Evolutionary conservation across 2,888 invertebrate species (phyloP).

Genomic region (Microdon myrmicae): DNA sequence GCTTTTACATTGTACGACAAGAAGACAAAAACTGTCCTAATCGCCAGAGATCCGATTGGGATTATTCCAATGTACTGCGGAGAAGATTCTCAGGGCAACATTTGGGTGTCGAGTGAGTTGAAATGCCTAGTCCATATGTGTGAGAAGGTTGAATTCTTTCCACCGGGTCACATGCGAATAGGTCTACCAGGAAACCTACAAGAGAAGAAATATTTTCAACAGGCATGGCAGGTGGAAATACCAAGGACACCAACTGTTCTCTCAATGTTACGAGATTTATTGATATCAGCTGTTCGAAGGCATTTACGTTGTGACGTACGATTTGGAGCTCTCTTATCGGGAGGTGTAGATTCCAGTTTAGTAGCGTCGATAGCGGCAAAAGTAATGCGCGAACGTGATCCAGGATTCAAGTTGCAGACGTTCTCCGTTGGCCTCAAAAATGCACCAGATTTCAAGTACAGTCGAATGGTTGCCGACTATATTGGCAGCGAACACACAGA

Average conservation of each 20-base stretch:
- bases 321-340: constrained; percentile 64
- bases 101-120: constrained; percentile 66
- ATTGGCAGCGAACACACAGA: constrained; percentile 93
- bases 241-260: constrained; percentile 59
- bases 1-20: constrained; percentile 64
- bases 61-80: constrained; percentile 67
- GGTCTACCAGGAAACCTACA: constrained; percentile 59
- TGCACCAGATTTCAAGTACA: constrained; percentile 89
- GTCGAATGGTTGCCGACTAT: constrained; percentile 82
- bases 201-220: constrained; percentile 57
- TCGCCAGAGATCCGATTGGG: constrained; percentile 66
- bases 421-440: constrained; percentile 92
- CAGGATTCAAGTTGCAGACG: constrained; percentile 70
- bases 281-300: constrained; percentile 64
- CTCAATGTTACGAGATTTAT: constrained; percentile 55
- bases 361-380: constrained; percentile 67
- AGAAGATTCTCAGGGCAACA: constrained; percentile 60
- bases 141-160: constrained; percentile 59
- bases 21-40: constrained; percentile 57
- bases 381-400: constrained; percentile 61
- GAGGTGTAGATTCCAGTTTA: constrained; percentile 66
- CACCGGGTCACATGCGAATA: constrained; percentile 61
- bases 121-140: constrained; percentile 64
- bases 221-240: constrained; percentile 58
- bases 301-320: constrained; percentile 66